phyloP scores from a whole-genome alignment of 2,113 vertebrate genomes.

The Leucopternis melanops region DNA sequence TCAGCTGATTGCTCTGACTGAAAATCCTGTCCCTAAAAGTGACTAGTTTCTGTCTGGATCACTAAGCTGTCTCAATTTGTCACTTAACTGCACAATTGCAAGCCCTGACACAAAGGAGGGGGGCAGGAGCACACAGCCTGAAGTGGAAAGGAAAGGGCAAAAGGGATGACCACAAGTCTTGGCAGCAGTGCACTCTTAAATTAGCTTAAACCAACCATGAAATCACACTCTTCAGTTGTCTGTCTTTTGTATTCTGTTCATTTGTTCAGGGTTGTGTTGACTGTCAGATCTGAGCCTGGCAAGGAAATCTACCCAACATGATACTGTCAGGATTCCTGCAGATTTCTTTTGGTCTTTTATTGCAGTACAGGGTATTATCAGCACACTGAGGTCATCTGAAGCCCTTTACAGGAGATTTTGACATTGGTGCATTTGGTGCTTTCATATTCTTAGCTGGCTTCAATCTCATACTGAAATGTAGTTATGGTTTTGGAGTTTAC shows the following conservation, averaged over 20 bases:
- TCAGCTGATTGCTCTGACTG: background rate
- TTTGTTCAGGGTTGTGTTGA: background rate
- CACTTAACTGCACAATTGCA: background rate
- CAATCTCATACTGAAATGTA: background rate
- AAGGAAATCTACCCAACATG: background rate
- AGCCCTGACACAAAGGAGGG: background rate
- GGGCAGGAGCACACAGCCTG: background rate
- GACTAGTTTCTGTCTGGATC: background rate
- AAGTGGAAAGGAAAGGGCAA: background rate
- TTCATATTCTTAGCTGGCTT: background rate
- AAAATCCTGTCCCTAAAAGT: background rate
- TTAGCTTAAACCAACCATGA: background rate
- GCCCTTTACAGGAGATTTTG: background rate
- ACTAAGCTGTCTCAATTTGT: background rate
- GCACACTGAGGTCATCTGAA: background rate
- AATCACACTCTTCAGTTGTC: background rate
- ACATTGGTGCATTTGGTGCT: background rate
- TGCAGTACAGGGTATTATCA: background rate
- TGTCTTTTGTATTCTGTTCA: background rate
- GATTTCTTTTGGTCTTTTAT: background rate
- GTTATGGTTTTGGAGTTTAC: background rate
- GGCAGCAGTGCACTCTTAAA: background rate
- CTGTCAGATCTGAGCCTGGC: background rate
- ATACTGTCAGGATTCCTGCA: background rate
- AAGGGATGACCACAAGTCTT: background rate